phyloP scores from a whole-genome alignment of 2,888 invertebrate genomes.

The Belgica antarctica region DNA sequence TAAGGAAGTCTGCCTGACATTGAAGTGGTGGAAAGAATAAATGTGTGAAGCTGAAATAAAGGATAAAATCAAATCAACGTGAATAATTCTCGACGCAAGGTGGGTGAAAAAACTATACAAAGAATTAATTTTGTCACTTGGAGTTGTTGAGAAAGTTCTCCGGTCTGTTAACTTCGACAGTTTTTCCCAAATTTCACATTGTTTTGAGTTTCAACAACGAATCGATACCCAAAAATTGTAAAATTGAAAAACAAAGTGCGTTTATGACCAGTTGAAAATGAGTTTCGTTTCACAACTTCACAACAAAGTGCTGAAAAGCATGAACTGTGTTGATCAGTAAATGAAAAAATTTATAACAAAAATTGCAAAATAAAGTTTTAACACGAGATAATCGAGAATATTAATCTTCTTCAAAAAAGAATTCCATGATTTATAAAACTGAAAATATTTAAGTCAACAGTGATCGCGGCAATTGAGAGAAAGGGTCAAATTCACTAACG shows the following conservation, averaged over 20 bases:
- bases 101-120: not conserved
- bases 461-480: not conserved
- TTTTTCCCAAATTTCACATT: too few relatives aligned
- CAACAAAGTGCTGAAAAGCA: not conserved
- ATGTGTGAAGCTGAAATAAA: constrained; percentile 2
- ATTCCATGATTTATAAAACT: too few relatives aligned
- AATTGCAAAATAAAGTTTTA: too few relatives aligned
- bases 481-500: not conserved
- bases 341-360: too few relatives aligned
- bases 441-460: constrained; percentile 1
- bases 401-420: too few relatives aligned
- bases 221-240: not conserved
- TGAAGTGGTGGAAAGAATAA: not conserved
- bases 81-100: not conserved
- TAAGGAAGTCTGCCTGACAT: not conserved
- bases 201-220: too few relatives aligned
- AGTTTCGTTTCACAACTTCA: not conserved
- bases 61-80: constrained; percentile 12
- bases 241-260: not conserved
- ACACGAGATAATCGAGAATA: too few relatives aligned
- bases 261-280: too few relatives aligned
- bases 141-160: constrained; percentile 1
- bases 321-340: too few relatives aligned
- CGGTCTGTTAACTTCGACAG: constrained; percentile 16
- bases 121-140: not conserved